Evolutionary conservation across 2,888 invertebrate species (phyloP).

Genomic region (Clanis bilineata): DNA sequence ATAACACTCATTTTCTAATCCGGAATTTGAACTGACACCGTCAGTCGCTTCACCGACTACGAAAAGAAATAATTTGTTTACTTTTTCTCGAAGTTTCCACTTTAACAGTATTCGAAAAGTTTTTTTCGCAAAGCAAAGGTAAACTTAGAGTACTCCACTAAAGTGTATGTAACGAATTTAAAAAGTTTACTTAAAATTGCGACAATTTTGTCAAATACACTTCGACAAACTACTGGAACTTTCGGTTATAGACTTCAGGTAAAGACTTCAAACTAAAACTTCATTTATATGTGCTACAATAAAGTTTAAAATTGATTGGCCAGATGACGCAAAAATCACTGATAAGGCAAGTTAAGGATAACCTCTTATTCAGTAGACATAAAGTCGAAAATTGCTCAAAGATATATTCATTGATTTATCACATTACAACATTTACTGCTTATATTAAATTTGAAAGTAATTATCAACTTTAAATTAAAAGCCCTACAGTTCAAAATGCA

Average conservation of each 20-base stretch:
- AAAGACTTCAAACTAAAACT: neutral
- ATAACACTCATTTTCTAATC: too few species aligned
- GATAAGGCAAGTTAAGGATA: neutral
- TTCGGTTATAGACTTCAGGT: neutral
- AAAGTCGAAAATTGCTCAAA: neutral
- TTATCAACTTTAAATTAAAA: neutral
- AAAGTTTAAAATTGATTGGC: neutral
- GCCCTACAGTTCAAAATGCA: neutral
- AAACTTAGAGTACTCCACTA: conserved; percentile 14
- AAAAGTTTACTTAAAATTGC: conserved; percentile 17
- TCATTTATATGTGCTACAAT: neutral
- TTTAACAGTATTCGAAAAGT: neutral
- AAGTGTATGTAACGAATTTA: conserved; percentile 19
- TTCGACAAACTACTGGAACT: conserved; percentile 9
- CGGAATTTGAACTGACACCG: too few species aligned
- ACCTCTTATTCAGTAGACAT: neutral
- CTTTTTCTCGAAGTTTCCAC: neutral
- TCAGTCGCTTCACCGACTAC: neutral
- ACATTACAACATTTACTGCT: neutral
- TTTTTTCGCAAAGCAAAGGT: conserved; percentile 9
- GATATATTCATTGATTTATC: neutral
- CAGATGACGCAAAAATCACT: neutral
- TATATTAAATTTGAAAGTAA: neutral
- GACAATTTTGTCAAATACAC: conserved; percentile 19
- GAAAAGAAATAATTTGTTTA: neutral